Evolutionary conservation across 2,888 invertebrate genomes (phyloP).

Genomic region (Choreutis nemorana): DNA sequence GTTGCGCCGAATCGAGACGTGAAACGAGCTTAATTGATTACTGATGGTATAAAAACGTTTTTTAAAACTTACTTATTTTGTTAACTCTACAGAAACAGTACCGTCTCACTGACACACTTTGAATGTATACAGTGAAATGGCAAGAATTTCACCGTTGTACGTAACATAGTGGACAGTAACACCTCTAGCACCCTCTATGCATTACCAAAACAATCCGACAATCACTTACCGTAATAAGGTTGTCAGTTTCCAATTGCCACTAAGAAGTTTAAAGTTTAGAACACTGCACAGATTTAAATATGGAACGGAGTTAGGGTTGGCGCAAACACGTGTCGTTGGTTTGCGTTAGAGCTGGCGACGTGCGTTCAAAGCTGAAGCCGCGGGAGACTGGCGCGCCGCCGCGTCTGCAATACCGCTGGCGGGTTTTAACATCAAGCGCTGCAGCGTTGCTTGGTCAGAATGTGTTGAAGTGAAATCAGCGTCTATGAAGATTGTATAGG

Average conservation of each 20-base stretch:
- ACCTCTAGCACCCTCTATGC: no score
- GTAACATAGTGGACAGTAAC: no score
- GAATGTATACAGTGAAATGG: conserved; percentile 17
- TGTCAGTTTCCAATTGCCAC: not conserved
- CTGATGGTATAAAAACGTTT: conserved; percentile 7
- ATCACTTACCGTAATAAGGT: no score
- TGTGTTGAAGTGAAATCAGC: no score
- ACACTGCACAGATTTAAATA: not conserved
- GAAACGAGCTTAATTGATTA: conserved; percentile 11
- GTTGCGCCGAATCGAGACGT: conserved; percentile 11
- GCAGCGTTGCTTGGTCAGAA: no score
- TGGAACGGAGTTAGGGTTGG: conserved; percentile 40
- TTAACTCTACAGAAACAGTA: conserved; percentile 7
- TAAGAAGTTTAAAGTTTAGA: not conserved
- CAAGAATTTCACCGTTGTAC: conserved; percentile 25
- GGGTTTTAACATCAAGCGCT: no score
- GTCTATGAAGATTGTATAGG: no score
- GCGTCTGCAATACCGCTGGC: conserved; percentile 47
- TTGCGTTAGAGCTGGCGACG: conserved; percentile 33
- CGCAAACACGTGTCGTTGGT: conserved; percentile 52
- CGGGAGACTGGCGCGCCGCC: conserved; percentile 61
- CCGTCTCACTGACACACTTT: conserved; percentile 34
- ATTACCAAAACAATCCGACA: no score
- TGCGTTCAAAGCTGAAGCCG: conserved; percentile 41
- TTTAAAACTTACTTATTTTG: conserved; percentile 6